Evolutionary conservation across 2,888 invertebrate genomes (phyloP), one percentile per base, ranked within the genome.

Genomic region (Drosophila setosimentum): DNA sequence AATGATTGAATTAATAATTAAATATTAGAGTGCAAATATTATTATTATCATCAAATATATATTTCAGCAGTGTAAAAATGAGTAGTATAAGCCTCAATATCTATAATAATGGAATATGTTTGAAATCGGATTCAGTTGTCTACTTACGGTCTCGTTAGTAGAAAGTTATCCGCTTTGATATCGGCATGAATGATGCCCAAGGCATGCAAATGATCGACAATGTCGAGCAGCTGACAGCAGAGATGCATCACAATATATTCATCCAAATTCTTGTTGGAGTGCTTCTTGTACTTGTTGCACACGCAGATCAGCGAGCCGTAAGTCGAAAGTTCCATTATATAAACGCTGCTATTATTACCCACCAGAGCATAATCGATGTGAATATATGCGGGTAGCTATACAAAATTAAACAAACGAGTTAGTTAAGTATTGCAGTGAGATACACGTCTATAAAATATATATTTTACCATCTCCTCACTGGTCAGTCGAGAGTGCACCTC

Each of bases 111-210:
- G n/a, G n/a, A n/a, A n/a, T n/a, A n/a, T n/a, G n/a, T n/a, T n/a
- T n/a, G n/a, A n/a, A n/a, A n/a, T n/a, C n/a, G n/a, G n/a, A n/a
- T 45, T 45, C 13, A 24, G 30, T 2, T 4, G 11, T 27, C 29
- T 21, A 94, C 95, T 94, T 94, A 96, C 96, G 95, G 94, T 92
- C 95, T 94, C 94, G 95, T 95, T 7, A 99, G 92, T 77, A 99
- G 94, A 92, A 99, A 97, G 94, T 99, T 99, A 92, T 99, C 99
- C 0, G 99, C 98, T 92, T 99, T 99, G 61, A 99, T 96, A 91
- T 99, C 99, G 0, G 97, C 98, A 91, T 99, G 99, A 80, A 99
- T 98, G 74, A 99, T 98, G 91, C 96, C 95, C 78, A 96, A 96
- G 84, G 96, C 95, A 92, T 98, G 98, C 82, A 99, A 94, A 75